These are phyloP conservation scores for Ranitomeya variabilis DNA, from an alignment of 2,113 vertebrate species.

Conservation along the genomic window DNA sequence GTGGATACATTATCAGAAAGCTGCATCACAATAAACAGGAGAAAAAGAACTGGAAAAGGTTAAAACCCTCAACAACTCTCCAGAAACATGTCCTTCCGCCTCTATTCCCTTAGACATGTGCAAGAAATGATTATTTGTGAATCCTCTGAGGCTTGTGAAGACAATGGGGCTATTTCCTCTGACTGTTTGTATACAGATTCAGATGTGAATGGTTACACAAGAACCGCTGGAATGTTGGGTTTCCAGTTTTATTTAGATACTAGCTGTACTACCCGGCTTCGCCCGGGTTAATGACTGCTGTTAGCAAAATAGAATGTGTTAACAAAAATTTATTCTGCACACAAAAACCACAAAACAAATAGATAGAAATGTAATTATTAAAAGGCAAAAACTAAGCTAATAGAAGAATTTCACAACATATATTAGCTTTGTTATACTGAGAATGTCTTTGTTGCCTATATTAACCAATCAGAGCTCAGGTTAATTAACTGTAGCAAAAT, in stretches of 20 bases:
- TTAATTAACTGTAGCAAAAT: too few species aligned
- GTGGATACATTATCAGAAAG: background rate
- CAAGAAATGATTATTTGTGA: slow-evolving; percentile 23
- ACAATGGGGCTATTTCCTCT: slow-evolving; percentile 50
- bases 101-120: slow-evolving; percentile 15
- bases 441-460: too few species aligned
- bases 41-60: slow-evolving; percentile 20
- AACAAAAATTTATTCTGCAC: too few species aligned
- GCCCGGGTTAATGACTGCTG: too few species aligned
- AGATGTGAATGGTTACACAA: slow-evolving; percentile 46
- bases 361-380: too few species aligned
- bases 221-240: slow-evolving; percentile 30
- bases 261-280: too few species aligned
- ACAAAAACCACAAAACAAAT: too few species aligned
- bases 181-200: slow-evolving; percentile 48
- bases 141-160: slow-evolving; percentile 40
- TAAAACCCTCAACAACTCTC: slow-evolving; percentile 9
- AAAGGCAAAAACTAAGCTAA: too few species aligned
- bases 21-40: background rate
- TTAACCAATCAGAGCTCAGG: too few species aligned
- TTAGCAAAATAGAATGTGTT: too few species aligned
- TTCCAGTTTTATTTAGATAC: slow-evolving; percentile 26
- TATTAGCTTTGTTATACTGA: too few species aligned
- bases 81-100: slow-evolving; percentile 39
- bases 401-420: too few species aligned